These are phyloP conservation scores for Tetraodon nigroviridis DNA, from an alignment of 2,113 vertebrate species.

Conservation along the genomic window DNA sequence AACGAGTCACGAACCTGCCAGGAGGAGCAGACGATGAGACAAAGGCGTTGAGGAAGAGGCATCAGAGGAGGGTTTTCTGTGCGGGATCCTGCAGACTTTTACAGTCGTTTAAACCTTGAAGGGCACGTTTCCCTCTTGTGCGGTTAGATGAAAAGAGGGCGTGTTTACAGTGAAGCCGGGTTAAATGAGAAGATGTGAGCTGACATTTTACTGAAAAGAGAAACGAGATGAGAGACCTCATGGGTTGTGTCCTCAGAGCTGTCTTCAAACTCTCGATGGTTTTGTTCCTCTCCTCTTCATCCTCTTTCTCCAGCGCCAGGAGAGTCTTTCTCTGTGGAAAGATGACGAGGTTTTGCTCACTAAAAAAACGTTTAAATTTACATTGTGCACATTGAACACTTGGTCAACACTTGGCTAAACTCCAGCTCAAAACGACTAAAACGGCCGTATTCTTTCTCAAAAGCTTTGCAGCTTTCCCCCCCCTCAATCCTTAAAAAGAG, in stretches of 20 bases:
- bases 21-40: slow-evolving; percentile 1
- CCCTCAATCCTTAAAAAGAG: background rate
- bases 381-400: too few relatives aligned
- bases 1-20: slow-evolving; percentile 93
- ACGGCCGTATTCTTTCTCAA: too few relatives aligned
- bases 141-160: background rate
- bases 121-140: slow-evolving; percentile 23
- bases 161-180: background rate
- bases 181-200: slow-evolving; percentile 5
- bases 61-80: too few relatives aligned
- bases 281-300: slow-evolving; percentile 96
- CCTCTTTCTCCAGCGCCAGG: slow-evolving; percentile 92
- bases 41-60: background rate
- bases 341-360: too few relatives aligned
- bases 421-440: too few relatives aligned
- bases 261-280: slow-evolving; percentile 97
- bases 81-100: slow-evolving; percentile 23
- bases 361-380: too few relatives aligned
- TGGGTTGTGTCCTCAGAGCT: slow-evolving; percentile 93
- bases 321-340: slow-evolving; percentile 86
- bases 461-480: too few relatives aligned
- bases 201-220: slow-evolving; percentile 5
- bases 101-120: slow-evolving; percentile 11
- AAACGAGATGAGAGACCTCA: slow-evolving; percentile 77
- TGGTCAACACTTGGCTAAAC: too few relatives aligned